Conservation (phyloP, 1,140 invertebrate genomes). For the Halotydeus destructor region DNA sequence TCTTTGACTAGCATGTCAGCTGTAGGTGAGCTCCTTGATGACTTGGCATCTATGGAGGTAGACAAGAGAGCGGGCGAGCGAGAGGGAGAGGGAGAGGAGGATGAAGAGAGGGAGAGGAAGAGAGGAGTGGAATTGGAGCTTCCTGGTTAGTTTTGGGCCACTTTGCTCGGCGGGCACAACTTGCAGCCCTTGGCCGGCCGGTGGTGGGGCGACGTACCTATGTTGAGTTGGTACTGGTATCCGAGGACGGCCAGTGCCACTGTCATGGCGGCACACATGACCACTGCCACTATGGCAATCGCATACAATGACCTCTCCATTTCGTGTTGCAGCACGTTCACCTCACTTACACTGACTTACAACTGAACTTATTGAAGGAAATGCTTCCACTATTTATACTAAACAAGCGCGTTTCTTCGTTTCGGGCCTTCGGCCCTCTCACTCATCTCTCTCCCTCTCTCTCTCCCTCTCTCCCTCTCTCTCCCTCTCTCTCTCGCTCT, state of each 20-base stretch:
- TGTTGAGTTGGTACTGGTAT: slow-evolving; percentile 14
- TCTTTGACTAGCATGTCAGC: slow-evolving; percentile 14
- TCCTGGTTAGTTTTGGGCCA: background rate
- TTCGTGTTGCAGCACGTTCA: too few relatives aligned
- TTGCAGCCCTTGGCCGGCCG: background rate
- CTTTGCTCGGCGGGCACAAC: background rate
- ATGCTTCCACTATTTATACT: too few relatives aligned
- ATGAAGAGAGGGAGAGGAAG: background rate
- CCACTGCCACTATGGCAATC: slow-evolving; percentile 34
- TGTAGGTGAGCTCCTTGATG: slow-evolving; percentile 1
- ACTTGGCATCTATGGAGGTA: background rate
- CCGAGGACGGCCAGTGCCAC: slow-evolving; percentile 37
- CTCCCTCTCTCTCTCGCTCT: too few relatives aligned
- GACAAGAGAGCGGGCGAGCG: background rate
- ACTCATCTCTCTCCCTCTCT: too few relatives aligned
- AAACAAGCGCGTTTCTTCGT: too few relatives aligned
- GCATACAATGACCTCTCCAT: slow-evolving; percentile 51
- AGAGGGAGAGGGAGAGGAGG: background rate
- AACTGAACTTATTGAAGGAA: too few relatives aligned
- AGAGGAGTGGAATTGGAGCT: background rate
- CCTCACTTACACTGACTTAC: too few relatives aligned
- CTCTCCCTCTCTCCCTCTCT: too few relatives aligned
- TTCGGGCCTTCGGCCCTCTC: too few relatives aligned
- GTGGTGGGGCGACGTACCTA: slow-evolving; percentile 1
- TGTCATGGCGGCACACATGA: slow-evolving; percentile 40